Evolutionary conservation across 2,113 vertebrate species (phyloP).

Genomic region (Raja brachyura): DNA sequence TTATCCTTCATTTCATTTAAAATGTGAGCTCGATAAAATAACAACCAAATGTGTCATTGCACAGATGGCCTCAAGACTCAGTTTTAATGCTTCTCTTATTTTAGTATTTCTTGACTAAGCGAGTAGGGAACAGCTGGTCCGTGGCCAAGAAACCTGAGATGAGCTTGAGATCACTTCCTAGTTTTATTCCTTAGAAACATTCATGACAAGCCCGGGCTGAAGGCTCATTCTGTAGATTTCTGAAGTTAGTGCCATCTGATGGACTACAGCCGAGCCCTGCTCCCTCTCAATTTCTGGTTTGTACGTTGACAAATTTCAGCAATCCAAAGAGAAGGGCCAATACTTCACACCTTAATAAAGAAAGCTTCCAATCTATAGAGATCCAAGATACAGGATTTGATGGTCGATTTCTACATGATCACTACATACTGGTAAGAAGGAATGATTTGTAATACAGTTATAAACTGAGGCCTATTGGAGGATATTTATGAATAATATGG

Average conservation of each 20-base stretch:
- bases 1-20: neutral
- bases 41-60: neutral
- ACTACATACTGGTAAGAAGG: neutral
- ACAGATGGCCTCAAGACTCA: slow-evolving; percentile 2
- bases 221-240: slow-evolving; percentile 40
- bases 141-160: slow-evolving; percentile 45
- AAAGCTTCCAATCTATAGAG: neutral
- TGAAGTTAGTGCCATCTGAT: neutral
- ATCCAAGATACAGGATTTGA: neutral
- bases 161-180: slow-evolving; percentile 49
- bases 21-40: neutral
- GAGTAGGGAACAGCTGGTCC: slow-evolving; percentile 46
- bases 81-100: slow-evolving; percentile 42
- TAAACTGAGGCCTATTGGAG: neutral
- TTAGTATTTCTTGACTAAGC: slow-evolving; percentile 45
- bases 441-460: neutral
- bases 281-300: neutral
- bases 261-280: neutral
- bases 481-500: neutral
- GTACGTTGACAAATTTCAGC: neutral
- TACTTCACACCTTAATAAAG: neutral
- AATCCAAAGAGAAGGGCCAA: neutral
- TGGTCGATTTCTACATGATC: neutral
- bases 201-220: slow-evolving; percentile 40
- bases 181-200: slow-evolving; percentile 48